Conservation (phyloP, 2,797 vertebrate genomes). For the Podarcis lilfordi region DNA sequence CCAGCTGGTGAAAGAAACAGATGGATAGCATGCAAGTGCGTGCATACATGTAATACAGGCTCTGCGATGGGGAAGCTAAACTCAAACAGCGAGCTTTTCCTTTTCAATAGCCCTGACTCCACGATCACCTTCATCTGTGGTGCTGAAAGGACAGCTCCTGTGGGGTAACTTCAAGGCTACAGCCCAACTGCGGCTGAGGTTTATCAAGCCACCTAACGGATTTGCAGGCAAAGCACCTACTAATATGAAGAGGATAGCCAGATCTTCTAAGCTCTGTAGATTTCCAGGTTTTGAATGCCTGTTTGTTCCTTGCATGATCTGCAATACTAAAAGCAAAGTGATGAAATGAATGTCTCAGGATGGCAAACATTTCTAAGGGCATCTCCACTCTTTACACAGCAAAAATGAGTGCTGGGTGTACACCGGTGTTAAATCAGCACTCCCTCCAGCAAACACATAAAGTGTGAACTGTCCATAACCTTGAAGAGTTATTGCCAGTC, state of each 20-base stretch:
- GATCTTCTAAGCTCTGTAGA: neutral
- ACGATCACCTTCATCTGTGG: conserved; percentile 33
- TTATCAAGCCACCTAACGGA: neutral
- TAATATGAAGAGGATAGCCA: neutral
- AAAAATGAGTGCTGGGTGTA: neutral
- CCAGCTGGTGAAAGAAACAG: neutral
- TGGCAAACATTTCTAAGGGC: neutral
- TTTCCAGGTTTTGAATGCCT: neutral
- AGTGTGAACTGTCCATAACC: neutral
- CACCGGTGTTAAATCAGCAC: neutral
- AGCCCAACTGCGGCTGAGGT: neutral
- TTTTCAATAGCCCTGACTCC: neutral
- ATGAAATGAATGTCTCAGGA: neutral
- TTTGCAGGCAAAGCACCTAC: neutral
- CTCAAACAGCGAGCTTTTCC: neutral
- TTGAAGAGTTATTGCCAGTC: neutral
- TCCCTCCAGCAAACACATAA: neutral
- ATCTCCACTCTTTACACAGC: neutral
- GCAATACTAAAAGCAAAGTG: neutral
- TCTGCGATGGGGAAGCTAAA: neutral
- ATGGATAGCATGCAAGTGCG: neutral
- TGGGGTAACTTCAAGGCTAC: conserved; percentile 20
- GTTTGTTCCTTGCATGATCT: neutral
- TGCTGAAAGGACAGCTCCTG: conserved; percentile 74
- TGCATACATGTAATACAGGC: neutral